phyloP scores from a whole-genome alignment of 23 tunicate species.

The Trididemnum miniatum region DNA sequence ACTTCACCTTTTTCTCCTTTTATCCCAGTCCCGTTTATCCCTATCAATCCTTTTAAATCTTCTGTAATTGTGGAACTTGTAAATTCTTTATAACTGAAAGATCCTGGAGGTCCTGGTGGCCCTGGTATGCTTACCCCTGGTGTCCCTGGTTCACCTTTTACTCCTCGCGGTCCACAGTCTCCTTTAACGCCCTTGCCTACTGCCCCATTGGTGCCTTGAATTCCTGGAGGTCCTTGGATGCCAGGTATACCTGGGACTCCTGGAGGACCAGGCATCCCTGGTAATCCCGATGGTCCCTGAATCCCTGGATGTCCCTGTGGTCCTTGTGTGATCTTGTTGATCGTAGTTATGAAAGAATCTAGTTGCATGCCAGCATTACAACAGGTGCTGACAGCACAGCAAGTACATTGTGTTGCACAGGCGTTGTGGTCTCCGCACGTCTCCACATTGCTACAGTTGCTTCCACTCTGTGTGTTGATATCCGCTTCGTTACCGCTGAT shows the following conservation, averaged over 20 bases:
- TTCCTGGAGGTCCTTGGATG: conserved; percentile 81
- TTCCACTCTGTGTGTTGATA: no score
- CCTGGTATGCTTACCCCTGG: conserved; percentile 73
- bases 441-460: conserved; percentile 14
- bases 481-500: no score
- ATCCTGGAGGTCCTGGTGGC: conserved; percentile 68
- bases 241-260: conserved; percentile 91
- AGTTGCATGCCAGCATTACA: conserved; percentile 37
- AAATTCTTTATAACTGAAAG: not conserved
- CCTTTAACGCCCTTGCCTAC: conserved; percentile 68
- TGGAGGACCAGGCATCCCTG: conserved; percentile 96
- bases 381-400: conserved; percentile 43
- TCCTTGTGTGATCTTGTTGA: conserved; percentile 62
- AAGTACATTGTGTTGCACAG: conserved; percentile 1
- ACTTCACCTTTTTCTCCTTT: conserved; percentile 72
- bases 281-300: conserved; percentile 88
- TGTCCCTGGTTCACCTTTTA: conserved; percentile 79
- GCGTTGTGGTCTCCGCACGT: not conserved
- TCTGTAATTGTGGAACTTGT: not conserved
- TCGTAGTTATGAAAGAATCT: conserved; percentile 33
- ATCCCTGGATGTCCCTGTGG: conserved; percentile 87
- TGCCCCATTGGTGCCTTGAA: conserved; percentile 71
- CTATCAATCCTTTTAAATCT: conserved; percentile 41
- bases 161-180: conserved; percentile 86
- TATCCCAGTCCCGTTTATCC: conserved; percentile 4